phyloP scores from a whole-genome alignment of 1,140 invertebrate genomes.

The Calliopsis andreniformis region DNA sequence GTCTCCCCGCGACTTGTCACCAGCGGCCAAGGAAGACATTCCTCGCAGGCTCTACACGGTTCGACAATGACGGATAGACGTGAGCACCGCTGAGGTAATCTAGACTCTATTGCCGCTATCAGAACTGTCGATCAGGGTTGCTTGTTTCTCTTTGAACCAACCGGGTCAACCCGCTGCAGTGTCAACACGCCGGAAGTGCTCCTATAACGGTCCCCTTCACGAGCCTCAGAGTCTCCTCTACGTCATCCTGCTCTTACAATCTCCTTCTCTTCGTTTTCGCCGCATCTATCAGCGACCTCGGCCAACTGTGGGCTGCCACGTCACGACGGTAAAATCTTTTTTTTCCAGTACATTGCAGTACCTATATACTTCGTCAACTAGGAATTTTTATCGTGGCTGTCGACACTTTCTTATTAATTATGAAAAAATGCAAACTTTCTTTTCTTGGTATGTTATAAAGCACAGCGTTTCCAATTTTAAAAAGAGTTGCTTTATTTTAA shows the following conservation, averaged over 20 bases:
- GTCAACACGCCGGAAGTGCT: slow-evolving; percentile 72
- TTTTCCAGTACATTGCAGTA: neutral
- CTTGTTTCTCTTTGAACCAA: slow-evolving; percentile 72
- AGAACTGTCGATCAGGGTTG: slow-evolving; percentile 66
- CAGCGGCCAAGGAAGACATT: neutral
- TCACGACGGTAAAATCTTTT: neutral
- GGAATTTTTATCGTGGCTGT: neutral
- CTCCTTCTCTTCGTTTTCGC: slow-evolving; percentile 40
- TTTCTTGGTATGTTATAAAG: too few relatives aligned
- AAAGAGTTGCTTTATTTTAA: too few relatives aligned
- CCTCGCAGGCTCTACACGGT: neutral
- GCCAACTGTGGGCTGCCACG: slow-evolving; percentile 23
- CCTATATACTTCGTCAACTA: neutral
- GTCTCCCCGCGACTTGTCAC: slow-evolving; percentile 36
- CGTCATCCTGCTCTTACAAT: slow-evolving; percentile 59
- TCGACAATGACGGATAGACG: slow-evolving; percentile 35
- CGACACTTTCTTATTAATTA: too few relatives aligned
- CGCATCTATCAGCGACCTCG: slow-evolving; percentile 18
- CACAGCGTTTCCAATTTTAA: too few relatives aligned
- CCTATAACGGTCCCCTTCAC: slow-evolving; percentile 66
- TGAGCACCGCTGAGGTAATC: slow-evolving; percentile 72
- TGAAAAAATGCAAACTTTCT: neutral
- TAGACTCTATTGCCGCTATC: slow-evolving; percentile 74
- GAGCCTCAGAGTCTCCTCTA: slow-evolving; percentile 51
- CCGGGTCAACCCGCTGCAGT: slow-evolving; percentile 71